Base-by-base conservation (phyloP, 2,113 vertebrate genomes). In the Puma concolor region DNA sequence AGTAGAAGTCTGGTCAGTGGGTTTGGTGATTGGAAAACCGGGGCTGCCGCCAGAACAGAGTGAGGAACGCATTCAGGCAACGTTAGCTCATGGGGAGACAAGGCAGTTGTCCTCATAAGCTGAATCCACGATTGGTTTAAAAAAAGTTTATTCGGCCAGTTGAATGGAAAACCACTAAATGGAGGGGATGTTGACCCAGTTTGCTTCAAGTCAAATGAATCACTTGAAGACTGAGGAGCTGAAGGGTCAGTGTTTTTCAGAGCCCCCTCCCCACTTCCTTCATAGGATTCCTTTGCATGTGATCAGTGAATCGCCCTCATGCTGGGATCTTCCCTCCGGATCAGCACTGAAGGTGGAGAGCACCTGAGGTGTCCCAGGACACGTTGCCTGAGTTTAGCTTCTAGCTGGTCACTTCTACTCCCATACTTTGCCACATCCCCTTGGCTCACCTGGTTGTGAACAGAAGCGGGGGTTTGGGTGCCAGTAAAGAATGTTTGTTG, bases 1-100 rank as follows among this genome's bases (percentile, higher is more conserved):
- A 92, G 87, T 31, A 87, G 79, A 84, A 54, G 90, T 92, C 92
- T 96, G 83, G 89, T 94, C 86, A 69, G 63, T 94, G 89, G 81
- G 80, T 94, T 92, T 94, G 72, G 82, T 93, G 96, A 97, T 96
- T 92, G 88, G 83, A 98, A 98, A 98, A 91, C 83, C 41, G 88
- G 76, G 25, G 4, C 41, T 60, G 33, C 64, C 63, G 41, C 84
- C 87, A 88, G 94, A 57, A 77, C 15, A n/a, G 50, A 97, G 74
- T 2, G 60, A 88, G 41, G 83, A 76, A 48, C 33, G 33, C 17
- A 9, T 80, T 81, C 74, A 91, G 87, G 63, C 74, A 92, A 66
- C 13, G 31, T 76, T 38, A 96, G 92, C 41, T 97, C 74, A 9
- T 44, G 83, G n/a, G 25, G 57, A 74, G 92, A 57, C 0, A 1